Conservation (phyloP, 2,888 invertebrate genomes). For the Xanthia togata region DNA sequence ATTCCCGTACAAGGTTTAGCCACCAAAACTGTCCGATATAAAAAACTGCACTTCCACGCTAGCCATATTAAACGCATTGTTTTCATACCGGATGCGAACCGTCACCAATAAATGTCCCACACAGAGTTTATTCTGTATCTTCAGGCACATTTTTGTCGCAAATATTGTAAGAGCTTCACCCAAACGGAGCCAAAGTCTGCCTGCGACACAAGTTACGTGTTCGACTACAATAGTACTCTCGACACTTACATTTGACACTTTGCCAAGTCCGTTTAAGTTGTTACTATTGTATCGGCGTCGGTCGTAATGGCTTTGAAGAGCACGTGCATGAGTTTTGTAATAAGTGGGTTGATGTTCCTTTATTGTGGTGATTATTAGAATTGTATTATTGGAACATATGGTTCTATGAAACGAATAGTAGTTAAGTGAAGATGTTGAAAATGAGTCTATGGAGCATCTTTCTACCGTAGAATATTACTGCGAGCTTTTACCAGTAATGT, state of each 20-base stretch:
- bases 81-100: conserved; percentile 22
- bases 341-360: conserved; percentile 23
- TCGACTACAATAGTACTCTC: conserved; percentile 36
- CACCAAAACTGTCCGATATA: background rate
- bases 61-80: conserved; percentile 22
- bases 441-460: background rate
- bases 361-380: conserved; percentile 29
- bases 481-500: background rate
- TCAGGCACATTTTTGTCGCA: background rate
- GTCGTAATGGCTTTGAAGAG: conserved; percentile 54
- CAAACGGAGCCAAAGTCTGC: conserved; percentile 1
- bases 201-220: conserved; percentile 16
- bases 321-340: conserved; percentile 32
- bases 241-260: conserved; percentile 63
- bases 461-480: background rate
- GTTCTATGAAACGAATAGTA: background rate
- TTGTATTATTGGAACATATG: conserved; percentile 15
- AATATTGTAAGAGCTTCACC: background rate
- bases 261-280: conserved; percentile 57
- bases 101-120: conserved; percentile 29
- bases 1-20: background rate
- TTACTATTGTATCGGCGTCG: conserved; percentile 56
- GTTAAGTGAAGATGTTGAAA: too few relatives aligned
- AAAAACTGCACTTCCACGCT: conserved; percentile 17
- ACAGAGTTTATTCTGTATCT: conserved; percentile 11